phyloP scores from a whole-genome alignment of 2,888 invertebrate species.

The Drosophila falleni region DNA sequence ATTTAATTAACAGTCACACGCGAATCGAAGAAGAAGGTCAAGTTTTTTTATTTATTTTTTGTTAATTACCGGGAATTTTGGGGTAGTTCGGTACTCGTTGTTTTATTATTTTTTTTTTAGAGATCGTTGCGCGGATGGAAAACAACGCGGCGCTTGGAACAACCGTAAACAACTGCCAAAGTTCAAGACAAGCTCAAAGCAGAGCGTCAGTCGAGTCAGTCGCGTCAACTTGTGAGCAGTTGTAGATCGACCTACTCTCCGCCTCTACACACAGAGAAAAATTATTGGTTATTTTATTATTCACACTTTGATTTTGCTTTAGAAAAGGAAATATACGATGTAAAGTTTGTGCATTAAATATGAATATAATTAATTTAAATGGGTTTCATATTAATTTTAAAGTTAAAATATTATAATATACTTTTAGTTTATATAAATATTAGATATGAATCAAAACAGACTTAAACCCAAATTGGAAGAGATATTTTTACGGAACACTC shows the following conservation, averaged over 20 bases:
- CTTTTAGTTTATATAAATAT: too few relatives aligned
- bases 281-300: neutral
- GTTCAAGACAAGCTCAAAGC: conserved; percentile 71
- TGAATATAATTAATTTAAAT: too few relatives aligned
- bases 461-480: too few relatives aligned
- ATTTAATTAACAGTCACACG: conserved; percentile 68
- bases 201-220: conserved; percentile 45
- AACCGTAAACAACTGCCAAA: conserved; percentile 75
- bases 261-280: neutral
- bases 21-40: conserved; percentile 12
- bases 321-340: too few relatives aligned
- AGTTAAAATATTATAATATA: too few relatives aligned
- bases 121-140: conserved; percentile 40
- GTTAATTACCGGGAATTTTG: conserved; percentile 45
- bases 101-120: neutral
- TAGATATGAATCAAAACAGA: too few relatives aligned
- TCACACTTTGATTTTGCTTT: too few relatives aligned
- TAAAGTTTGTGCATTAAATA: too few relatives aligned
- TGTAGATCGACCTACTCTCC: neutral
- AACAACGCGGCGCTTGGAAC: conserved; percentile 68
- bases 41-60: conserved; percentile 36
- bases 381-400: too few relatives aligned
- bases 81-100: conserved; percentile 10
- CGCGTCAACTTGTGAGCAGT: conserved; percentile 30
- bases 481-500: too few relatives aligned